These are phyloP conservation scores for Drosophila biarmipes DNA, from an alignment of 1,140 invertebrate species.

Conservation along the genomic window DNA sequence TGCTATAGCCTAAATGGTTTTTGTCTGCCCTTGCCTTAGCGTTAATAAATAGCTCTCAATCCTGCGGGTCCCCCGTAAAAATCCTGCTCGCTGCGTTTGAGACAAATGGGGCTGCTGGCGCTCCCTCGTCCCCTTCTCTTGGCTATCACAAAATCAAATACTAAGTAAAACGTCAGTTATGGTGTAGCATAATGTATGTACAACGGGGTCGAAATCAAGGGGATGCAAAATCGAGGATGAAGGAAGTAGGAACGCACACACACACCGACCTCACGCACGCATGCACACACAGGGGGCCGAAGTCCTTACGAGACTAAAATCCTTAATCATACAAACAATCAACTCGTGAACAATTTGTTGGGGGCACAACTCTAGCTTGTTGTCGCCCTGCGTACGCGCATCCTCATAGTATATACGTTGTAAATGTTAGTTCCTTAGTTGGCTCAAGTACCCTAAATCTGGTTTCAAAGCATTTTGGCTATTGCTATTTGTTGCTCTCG, in stretches of 20 bases:
- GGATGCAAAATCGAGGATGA: slow-evolving; percentile 1
- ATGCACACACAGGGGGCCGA: neutral
- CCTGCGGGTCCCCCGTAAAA: slow-evolving; percentile 9
- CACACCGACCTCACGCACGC: neutral
- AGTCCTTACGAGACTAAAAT: slow-evolving; percentile 3
- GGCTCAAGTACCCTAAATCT: slow-evolving; percentile 37
- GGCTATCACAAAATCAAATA: slow-evolving; percentile 78
- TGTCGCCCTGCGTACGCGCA: slow-evolving; percentile 32
- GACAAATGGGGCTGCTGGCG: slow-evolving; percentile 21
- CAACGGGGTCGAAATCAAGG: slow-evolving; percentile 2
- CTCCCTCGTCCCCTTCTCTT: slow-evolving; percentile 27
- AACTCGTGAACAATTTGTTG: slow-evolving; percentile 37
- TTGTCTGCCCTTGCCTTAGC: slow-evolving; percentile 26
- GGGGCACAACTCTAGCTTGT: slow-evolving; percentile 15
- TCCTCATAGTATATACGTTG: slow-evolving; percentile 16
- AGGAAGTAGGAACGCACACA: slow-evolving; percentile 11
- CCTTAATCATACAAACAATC: slow-evolving; percentile 23
- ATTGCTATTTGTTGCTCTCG: slow-evolving; percentile 56
- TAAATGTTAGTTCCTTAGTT: slow-evolving; percentile 31
- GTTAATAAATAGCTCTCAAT: slow-evolving; percentile 71
- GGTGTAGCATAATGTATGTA: neutral
- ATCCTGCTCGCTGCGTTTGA: slow-evolving; percentile 17
- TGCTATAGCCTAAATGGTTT: slow-evolving; percentile 22
- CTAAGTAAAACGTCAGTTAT: slow-evolving; percentile 53
- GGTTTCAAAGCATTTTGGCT: slow-evolving; percentile 59